These are phyloP conservation scores for Lepidurus arcticus DNA, from an alignment of 1,140 invertebrate species.

Conservation along the genomic window DNA sequence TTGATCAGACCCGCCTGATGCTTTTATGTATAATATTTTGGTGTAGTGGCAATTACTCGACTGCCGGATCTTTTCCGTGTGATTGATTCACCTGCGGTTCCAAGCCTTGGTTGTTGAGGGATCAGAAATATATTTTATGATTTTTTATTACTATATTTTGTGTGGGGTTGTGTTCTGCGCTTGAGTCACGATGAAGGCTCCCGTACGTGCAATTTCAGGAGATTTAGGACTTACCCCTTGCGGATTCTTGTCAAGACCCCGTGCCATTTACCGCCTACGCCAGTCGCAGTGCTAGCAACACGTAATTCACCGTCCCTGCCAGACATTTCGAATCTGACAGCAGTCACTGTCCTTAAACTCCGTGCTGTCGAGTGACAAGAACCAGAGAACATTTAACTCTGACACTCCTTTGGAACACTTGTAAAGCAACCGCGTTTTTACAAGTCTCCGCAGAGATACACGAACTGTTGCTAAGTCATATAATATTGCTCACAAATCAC, in stretches of 20 bases:
- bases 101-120: no score
- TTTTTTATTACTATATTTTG: no score
- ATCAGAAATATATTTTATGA: no score
- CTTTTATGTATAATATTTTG: background rate
- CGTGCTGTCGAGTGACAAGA: conserved; percentile 1
- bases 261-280: conserved; percentile 13
- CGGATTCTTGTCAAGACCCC: conserved; percentile 14
- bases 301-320: background rate
- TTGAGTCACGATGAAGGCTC: no score
- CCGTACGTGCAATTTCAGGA: no score
- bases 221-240: background rate
- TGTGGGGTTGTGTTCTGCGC: no score
- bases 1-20: conserved; percentile 4
- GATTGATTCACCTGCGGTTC: no score
- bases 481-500: background rate
- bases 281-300: background rate
- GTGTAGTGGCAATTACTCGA: no score
- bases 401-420: background rate
- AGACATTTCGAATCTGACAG: background rate
- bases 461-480: background rate
- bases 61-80: no score
- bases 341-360: background rate
- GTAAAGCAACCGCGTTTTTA: conserved; percentile 5
- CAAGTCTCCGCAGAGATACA: background rate
- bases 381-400: background rate